Base-by-base conservation (phyloP, 2,888 invertebrate genomes). In the Drosophila emarginata region DNA sequence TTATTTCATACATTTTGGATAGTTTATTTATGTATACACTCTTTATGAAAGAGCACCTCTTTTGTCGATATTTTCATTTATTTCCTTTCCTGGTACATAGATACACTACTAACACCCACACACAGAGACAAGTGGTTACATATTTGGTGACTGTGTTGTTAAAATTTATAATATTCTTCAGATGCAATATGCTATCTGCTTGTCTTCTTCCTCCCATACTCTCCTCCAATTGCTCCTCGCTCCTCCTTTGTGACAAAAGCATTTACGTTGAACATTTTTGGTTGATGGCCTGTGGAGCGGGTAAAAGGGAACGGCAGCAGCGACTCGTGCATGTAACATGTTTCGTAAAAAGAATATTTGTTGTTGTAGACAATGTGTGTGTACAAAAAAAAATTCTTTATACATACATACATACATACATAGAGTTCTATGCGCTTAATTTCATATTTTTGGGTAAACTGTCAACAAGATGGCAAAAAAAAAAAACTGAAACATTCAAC, bases 131-230 rank as follows among this genome's bases (percentile, higher is more conserved):
- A 45, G 45, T 45, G 45, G 18, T 45, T 21, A 21, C 21, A 45
- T 45, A 12, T 45, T 45, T 45, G 18, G 21, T 21, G 45, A 56
- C 67, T 40, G 64, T 66, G 72, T 61, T 71, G 80, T 74, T 74
- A 79, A 74, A 78, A 85, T 81, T 78, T 80, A 76, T 76, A 82
- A 78, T 80, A 68, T 76, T 82, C 74, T 77, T 69, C 72, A 79
- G 61, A 70, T 81, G 75, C 77, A 78, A 76, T 79, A 76, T 76
- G 77, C 68, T 75, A 60, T 60, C 67, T 67, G 63, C 50, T 60
- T 63, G 61, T 66, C 53, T 23, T 15, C n/a, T 26, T 28, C 39
- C 26, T 36, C 23, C 23, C 21, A 6, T 68, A 58, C 40, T 53
- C 53, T n/a, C 12, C n/a, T 32, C 26, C 62, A 56, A 51, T 26